phyloP scores from a whole-genome alignment of 2,888 invertebrate genomes.

The Cephus nigrinus region DNA sequence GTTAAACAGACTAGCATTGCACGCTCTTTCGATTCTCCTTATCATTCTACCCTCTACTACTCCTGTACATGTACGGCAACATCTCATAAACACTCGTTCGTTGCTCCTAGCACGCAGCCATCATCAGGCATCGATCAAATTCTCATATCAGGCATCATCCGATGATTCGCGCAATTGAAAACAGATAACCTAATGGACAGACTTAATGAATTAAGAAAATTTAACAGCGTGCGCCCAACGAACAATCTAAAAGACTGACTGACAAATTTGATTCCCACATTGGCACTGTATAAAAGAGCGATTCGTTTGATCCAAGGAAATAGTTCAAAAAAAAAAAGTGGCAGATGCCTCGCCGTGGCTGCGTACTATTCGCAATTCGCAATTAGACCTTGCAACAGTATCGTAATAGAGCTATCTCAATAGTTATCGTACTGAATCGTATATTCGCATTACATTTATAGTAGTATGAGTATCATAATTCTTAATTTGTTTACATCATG shows the following conservation, averaged over 20 bases:
- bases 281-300: no score
- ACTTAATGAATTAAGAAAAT: not conserved
- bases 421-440: constrained; percentile 44
- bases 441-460: constrained; percentile 40
- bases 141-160: not conserved
- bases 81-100: constrained; percentile 15
- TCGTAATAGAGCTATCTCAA: constrained; percentile 39
- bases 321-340: constrained; percentile 14
- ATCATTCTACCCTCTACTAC: constrained; percentile 5
- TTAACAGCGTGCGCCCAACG: not conserved
- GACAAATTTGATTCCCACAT: not conserved
- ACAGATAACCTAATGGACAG: constrained; percentile 4
- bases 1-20: constrained; percentile 40
- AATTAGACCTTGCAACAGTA: constrained; percentile 38
- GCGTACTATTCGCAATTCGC: constrained; percentile 31
- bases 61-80: constrained; percentile 25
- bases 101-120: constrained; percentile 24
- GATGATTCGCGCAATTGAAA: no score
- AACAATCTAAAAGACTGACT: constrained; percentile 1
- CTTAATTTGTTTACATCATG: constrained; percentile 42
- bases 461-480: constrained; percentile 48
- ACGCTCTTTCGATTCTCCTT: constrained; percentile 20
- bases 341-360: constrained; percentile 16
- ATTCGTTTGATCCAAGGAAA: no score
- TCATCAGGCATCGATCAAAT: not conserved